Conservation (phyloP, 2,113 vertebrate genomes). For the Sorex araneus region DNA sequence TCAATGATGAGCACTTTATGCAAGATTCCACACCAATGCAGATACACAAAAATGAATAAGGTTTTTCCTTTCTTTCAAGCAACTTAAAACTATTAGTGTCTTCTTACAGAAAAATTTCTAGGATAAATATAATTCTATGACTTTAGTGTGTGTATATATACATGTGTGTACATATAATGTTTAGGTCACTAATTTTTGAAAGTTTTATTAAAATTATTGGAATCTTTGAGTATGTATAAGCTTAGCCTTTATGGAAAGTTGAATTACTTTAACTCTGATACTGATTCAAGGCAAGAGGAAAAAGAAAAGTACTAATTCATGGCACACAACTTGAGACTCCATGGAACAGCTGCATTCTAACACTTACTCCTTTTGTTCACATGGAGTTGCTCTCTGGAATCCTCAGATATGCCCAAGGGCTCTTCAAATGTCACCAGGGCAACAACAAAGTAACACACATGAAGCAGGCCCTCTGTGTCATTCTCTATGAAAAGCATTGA, state of each 20-base stretch:
- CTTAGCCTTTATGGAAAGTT: neutral
- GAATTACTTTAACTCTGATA: neutral
- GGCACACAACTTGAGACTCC: neutral
- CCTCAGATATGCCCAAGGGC: constrained; percentile 69
- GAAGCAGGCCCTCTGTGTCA: constrained; percentile 69
- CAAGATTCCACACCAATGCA: neutral
- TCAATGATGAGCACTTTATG: neutral
- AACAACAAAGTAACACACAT: constrained; percentile 76
- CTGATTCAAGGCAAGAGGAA: neutral
- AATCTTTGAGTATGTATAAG: constrained; percentile 4
- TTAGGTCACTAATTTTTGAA: constrained; percentile 29
- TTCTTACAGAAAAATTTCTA: neutral
- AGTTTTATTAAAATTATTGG: constrained; percentile 5
- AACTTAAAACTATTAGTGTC: neutral
- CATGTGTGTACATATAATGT: neutral
- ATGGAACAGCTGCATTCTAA: constrained; percentile 51
- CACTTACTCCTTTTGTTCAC: constrained; percentile 67
- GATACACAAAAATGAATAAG: neutral
- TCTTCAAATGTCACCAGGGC: constrained; percentile 80
- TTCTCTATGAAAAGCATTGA: constrained; percentile 72
- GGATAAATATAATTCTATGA: neutral
- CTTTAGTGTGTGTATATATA: neutral
- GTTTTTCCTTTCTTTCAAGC: neutral
- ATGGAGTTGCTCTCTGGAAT: constrained; percentile 49
- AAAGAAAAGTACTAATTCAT: constrained; percentile 69